Base-by-base conservation (phyloP, 30 jellyfish, hydroid and myxozoan genomes). In the Calvadosia cruxmelitensis region DNA sequence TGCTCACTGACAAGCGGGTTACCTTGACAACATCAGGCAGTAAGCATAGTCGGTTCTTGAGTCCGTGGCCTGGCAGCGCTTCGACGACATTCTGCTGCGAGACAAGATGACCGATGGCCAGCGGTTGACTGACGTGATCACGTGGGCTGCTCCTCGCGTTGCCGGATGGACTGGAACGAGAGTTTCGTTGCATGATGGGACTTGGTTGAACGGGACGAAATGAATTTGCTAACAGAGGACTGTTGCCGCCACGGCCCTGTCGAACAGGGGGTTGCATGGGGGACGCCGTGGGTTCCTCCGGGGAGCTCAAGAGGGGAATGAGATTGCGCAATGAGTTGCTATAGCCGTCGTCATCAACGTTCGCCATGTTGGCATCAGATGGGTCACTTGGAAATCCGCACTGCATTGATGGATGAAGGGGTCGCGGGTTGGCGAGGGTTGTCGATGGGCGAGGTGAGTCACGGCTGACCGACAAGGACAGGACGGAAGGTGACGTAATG, bases 61-160 rank as follows among this genome's bases (percentile, higher is more conserved):
- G 7, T 3, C 27, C 32, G 13, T 23, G 32, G 27, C 32, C 32
- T 5, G 33, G 32, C 69, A 57, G 27, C 13, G 32, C 32, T 5
- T 57, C 69, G 27, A 23, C 12, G 12, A 27, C 24, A 16, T 53
- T 82, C 30, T 27, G 30, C 3, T 70, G 77, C 15, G 92, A 52
- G 1, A 80, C 20, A 13, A 80, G 74, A 68, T 71, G 72, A 34
- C 93, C 93, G 15, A 75, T 34, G 27, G 80, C 65, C 76, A 80
- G 42, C 29, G 85, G 85, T 32, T 72, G 85, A 15, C 77, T 33
- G 53, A 53, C 64, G 27, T 72, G 77, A 15, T 72, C 93, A n/a
- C 63, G 35, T 7, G 72, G 36, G 35, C 53, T 53, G 36, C 24
- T 48, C 52, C 67, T 52, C 28, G 53, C 0, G 0, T 70, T 30